phyloP scores from a whole-genome alignment of 2,113 vertebrate species.

The Daphoenositta chrysoptera region DNA sequence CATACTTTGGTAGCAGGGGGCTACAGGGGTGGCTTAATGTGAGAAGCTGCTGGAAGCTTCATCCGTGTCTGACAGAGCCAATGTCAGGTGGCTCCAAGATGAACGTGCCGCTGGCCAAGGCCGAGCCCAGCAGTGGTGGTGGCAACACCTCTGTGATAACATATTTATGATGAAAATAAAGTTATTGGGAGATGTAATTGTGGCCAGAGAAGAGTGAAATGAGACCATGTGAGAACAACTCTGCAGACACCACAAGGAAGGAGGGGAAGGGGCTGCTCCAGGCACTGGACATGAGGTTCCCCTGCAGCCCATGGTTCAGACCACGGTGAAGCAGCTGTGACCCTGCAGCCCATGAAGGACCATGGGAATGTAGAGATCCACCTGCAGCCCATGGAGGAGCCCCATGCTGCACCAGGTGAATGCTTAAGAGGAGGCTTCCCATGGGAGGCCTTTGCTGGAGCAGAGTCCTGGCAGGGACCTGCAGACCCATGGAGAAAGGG shows the following conservation, averaged over 20 bases:
- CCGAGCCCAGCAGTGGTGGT: background rate
- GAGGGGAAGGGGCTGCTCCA: background rate
- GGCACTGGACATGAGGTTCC: background rate
- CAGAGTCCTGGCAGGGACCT: too few species aligned
- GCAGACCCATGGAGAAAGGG: background rate
- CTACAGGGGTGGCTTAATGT: background rate
- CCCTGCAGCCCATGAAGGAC: background rate
- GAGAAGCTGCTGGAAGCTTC: background rate
- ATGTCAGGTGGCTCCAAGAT: background rate
- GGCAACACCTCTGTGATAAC: background rate
- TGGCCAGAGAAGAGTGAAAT: background rate
- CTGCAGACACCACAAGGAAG: background rate
- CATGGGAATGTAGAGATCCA: background rate
- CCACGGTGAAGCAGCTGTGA: background rate
- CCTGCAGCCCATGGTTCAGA: background rate
- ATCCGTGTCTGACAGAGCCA: background rate
- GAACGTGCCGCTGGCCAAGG: too few species aligned
- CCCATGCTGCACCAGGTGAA: background rate
- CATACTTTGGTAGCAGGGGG: background rate
- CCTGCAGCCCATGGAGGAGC: rapidly evolving
- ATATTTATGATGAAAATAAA: background rate
- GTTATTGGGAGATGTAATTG: background rate
- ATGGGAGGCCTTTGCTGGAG: background rate
- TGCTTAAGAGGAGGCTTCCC: background rate
- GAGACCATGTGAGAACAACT: background rate